Conservation (phyloP, 2,797 vertebrate genomes). For the Orientallactaga sibirica region DNA sequence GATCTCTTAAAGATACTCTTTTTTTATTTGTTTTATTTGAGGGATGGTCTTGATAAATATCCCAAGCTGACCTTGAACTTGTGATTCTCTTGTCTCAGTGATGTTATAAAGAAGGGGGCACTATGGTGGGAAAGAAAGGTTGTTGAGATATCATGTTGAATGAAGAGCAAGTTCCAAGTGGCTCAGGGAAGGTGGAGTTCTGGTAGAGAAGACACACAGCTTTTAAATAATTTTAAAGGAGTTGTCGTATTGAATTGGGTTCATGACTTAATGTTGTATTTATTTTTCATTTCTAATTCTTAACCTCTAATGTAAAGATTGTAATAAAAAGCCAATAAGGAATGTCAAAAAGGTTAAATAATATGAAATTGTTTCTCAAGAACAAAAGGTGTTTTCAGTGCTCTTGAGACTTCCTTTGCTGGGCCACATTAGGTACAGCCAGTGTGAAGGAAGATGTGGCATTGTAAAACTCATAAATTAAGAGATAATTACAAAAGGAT, state of each 20-base stretch:
- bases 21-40: background rate
- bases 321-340: background rate
- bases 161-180: background rate
- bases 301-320: background rate
- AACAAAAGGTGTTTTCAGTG: background rate
- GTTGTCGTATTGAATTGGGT: background rate
- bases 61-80: background rate
- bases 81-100: background rate
- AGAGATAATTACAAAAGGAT: constrained; percentile 60
- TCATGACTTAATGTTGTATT: background rate
- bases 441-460: background rate
- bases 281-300: background rate
- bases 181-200: background rate
- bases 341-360: background rate
- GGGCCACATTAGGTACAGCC: background rate
- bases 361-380: constrained; percentile 10
- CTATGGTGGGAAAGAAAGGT: too few species aligned
- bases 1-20: background rate
- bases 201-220: background rate
- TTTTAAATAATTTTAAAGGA: background rate
- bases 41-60: background rate
- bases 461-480: constrained; percentile 45
- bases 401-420: background rate
- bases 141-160: background rate
- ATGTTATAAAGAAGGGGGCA: too few species aligned